Evolutionary conservation across 2,888 invertebrate genomes (phyloP).

Genomic region (Eupithecia subumbrata): DNA sequence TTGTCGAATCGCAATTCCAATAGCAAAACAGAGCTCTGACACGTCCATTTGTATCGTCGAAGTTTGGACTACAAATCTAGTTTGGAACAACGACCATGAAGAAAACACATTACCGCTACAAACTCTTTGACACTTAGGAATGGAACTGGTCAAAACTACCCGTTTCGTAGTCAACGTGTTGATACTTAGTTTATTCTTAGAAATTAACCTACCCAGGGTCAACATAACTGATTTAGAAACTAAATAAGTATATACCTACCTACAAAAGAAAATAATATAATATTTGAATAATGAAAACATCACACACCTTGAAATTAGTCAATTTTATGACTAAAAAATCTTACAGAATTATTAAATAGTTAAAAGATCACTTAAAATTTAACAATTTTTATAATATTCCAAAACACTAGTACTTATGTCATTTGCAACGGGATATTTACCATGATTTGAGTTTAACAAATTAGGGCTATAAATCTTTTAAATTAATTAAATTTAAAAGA

Average conservation of each 20-base stretch:
- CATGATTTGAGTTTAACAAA: too few relatives aligned
- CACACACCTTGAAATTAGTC: too few relatives aligned
- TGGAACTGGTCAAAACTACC: slow-evolving; percentile 13
- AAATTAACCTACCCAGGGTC: not conserved
- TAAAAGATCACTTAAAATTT: too few relatives aligned
- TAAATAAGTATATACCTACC: not conserved
- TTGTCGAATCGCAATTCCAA: slow-evolving; percentile 13
- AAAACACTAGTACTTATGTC: too few relatives aligned
- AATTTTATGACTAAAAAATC: not conserved
- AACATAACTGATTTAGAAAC: not conserved
- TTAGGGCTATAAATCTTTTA: too few relatives aligned
- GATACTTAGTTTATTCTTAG: not conserved
- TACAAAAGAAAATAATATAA: too few relatives aligned
- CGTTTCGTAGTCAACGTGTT: not conserved
- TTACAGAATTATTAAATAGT: too few relatives aligned
- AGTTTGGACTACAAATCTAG: slow-evolving; percentile 41
- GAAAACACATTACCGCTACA: slow-evolving; percentile 33
- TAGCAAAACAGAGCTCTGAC: slow-evolving; percentile 29
- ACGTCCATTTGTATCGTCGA: slow-evolving; percentile 41
- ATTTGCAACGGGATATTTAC: too few relatives aligned
- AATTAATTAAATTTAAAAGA: too few relatives aligned
- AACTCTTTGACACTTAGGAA: slow-evolving; percentile 26
- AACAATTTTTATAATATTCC: too few relatives aligned
- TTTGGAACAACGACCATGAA: slow-evolving; percentile 34
- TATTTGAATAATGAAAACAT: not conserved